These are phyloP conservation scores for Bombylius discolor DNA, from an alignment of 2,888 invertebrate genomes.

Conservation along the genomic window DNA sequence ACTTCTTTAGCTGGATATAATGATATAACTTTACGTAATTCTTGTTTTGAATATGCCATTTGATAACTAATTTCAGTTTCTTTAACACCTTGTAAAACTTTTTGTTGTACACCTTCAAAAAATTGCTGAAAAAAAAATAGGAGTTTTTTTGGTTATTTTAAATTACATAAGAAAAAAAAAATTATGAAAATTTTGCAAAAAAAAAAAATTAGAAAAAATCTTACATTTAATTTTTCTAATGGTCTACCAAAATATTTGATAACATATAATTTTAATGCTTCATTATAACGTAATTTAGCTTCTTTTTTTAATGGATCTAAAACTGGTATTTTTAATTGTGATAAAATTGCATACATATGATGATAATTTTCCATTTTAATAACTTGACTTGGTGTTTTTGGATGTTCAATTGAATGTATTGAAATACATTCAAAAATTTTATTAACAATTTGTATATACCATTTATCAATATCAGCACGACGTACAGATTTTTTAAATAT, in stretches of 20 bases:
- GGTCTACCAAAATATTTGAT: slow-evolving; percentile 90
- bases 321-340: slow-evolving; percentile 78
- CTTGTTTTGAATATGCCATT: slow-evolving; percentile 92
- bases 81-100: slow-evolving; percentile 87
- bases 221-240: slow-evolving; percentile 77
- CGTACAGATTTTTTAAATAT: slow-evolving; percentile 79
- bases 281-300: slow-evolving; percentile 78
- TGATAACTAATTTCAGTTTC: slow-evolving; percentile 97
- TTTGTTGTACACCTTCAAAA: slow-evolving; percentile 91
- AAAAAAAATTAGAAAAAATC: slow-evolving; percentile 22
- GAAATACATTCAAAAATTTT: slow-evolving; percentile 75
- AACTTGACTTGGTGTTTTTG: slow-evolving; percentile 85
- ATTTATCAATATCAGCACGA: slow-evolving; percentile 82
- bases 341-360: slow-evolving; percentile 73
- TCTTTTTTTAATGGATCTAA: slow-evolving; percentile 81
- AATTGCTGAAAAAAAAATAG: slow-evolving; percentile 53
- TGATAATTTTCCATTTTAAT: slow-evolving; percentile 95
- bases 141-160: background rate
- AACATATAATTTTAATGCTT: slow-evolving; percentile 82
- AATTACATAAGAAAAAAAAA: background rate
- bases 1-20: slow-evolving; percentile 90
- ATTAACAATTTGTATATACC: slow-evolving; percentile 69
- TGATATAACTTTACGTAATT: slow-evolving; percentile 84
- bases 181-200: no score
- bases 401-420: slow-evolving; percentile 65